Base-by-base conservation (phyloP, 1,140 invertebrate species). In the Diorhabda sublineata region DNA sequence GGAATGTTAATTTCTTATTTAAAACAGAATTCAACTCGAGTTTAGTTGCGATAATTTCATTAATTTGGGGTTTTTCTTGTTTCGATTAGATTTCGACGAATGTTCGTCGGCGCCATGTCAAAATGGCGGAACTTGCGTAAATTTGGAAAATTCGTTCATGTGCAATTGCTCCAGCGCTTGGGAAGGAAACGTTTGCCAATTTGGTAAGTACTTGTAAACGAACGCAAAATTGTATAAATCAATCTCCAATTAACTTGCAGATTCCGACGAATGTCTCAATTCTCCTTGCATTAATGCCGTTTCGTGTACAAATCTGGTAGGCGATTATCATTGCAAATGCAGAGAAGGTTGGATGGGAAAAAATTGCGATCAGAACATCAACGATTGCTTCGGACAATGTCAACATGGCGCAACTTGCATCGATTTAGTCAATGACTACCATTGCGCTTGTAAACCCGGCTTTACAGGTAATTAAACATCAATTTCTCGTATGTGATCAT, bases 371-470 rank as follows among this genome's bases (percentile, higher is more conserved):
- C 87, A 91, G 75, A 94, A 96, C 81, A 94, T 96, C 78, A 89
- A 95, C 80, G 92, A 92, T 79, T 98, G 96, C 82, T 85, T 89
- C 5, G 91, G 91, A 3, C 94, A 95, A 76, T 97, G 94, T 82
- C 85, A 90, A 71, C 90, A 97, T 82, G 92, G 91, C 11, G 94
- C 92, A 5, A 90, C 90, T 2, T 97, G 95, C 82, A 89, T 91
- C 69, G 93, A 97, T 81, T 83, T 90, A 41, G 89, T 92, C 63
- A 90, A 93, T 76, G 91, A 91, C 75, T 96, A 92, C 82, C 87
- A 90, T 74, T 95, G 93, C 79, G 89, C 91, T 58, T 95, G 93
- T 81, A 86, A 86, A 58, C 85, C 89, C 2, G 93, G 94, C 42
- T 96, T 88, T 81, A 92, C 91, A 65, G 91, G 88, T 83, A 83